Conservation (phyloP, 2,113 vertebrate genomes). For the Petroica traversi region DNA sequence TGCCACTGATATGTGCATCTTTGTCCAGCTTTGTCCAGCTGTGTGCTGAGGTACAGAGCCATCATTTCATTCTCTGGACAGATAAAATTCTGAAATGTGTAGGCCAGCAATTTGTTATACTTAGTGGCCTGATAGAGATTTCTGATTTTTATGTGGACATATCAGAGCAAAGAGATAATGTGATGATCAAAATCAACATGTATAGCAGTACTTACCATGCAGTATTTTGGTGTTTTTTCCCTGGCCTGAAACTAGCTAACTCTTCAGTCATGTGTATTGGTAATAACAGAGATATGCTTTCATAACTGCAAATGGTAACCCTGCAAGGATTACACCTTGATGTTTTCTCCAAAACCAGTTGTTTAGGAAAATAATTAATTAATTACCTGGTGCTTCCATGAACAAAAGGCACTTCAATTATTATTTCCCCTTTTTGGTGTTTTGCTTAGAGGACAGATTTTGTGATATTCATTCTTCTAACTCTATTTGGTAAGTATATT, state of each 20-base stretch:
- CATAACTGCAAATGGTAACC: background rate
- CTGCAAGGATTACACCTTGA: background rate
- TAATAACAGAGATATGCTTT: background rate
- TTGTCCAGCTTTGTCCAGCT: background rate
- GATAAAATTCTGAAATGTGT: background rate
- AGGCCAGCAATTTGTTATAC: background rate
- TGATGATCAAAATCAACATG: background rate
- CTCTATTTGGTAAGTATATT: background rate
- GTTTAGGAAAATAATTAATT: slow-evolving; percentile 39
- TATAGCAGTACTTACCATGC: background rate
- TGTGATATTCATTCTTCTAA: background rate
- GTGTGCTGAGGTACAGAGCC: background rate
- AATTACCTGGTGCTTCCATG: slow-evolving; percentile 41
- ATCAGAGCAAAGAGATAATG: background rate
- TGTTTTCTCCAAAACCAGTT: slow-evolving; percentile 25
- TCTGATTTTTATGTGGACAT: background rate
- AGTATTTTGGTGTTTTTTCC: background rate
- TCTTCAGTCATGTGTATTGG: background rate
- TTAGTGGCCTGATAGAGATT: background rate
- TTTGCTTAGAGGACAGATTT: slow-evolving; percentile 17
- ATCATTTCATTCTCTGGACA: background rate
- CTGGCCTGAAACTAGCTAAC: background rate
- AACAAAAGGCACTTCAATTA: background rate
- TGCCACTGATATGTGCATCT: background rate
- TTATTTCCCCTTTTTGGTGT: background rate